Evolutionary conservation across 2,113 vertebrate genomes (phyloP), one percentile per base, ranked within the genome.

Genomic region (Fulica atra): DNA sequence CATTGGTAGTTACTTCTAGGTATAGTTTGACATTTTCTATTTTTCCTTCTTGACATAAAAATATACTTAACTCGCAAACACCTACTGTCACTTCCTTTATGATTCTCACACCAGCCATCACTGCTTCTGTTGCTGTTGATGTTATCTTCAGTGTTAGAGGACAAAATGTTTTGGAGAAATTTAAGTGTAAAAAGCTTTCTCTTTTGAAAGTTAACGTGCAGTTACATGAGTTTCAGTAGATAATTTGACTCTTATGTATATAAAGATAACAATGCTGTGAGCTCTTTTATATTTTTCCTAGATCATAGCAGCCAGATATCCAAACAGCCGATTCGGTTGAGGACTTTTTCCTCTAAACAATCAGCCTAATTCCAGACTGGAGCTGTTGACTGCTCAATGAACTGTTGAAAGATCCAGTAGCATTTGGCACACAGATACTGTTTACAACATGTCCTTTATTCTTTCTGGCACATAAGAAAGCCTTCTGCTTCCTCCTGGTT

Each of bases 91-190:
- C 70, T 95, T 95, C 91, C 88, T 46, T 82, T 72, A 46, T 36
- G 88, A 93, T 93, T 97, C 89, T 93, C 91, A 91, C 88, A 89
- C 77, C 83, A 96, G 59, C 59, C 70, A 88, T 79, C 86, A 94
- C 57, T 86, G 40, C 59, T 89, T 91, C 76, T 83, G 64, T 88
- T 85, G 57, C 65, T 91, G 77, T 92, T 78, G 76, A 65, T 77
- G 13, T 73, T 64, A 46, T 50, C 53, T 56, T 71, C 66, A 61
- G 38, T 56, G 88, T 57, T 86, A 82, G 31, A 72, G 70, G 59
- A 82, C 77, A 92, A 94, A 92, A 74, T 88, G 74, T 84, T 94
- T 90, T 94, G 76, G 48, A 92, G 56, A 74, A 92, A 71, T 29
- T 71, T 65, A 51, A 25, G 57, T 78, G 80, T 70, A 71, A 86